A percentile compares a stretch with the other conserved stretches of the same genome.
Evolutionary conservation across 2,888 invertebrate genomes (phyloP).

Genomic region (Xestobium rufovillosum): DNA sequence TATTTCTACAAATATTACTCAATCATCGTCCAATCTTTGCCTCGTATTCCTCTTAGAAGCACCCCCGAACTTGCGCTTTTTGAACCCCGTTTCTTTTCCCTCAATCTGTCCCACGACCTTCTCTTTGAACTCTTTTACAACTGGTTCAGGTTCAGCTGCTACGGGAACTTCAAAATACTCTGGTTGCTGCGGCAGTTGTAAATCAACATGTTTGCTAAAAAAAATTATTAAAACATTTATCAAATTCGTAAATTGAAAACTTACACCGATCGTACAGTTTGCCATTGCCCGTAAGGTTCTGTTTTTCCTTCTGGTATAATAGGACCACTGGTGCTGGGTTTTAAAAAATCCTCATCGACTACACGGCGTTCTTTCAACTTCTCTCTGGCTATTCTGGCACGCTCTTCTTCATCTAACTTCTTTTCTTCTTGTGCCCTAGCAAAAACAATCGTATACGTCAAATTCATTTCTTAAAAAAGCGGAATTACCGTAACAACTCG

Average conservation of each 20-base stretch:
- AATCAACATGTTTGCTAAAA: constrained; percentile 49
- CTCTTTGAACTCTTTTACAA: constrained; percentile 52
- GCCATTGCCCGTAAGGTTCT: constrained; percentile 73
- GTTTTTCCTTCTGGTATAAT: constrained; percentile 55
- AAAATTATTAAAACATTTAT: constrained; percentile 29
- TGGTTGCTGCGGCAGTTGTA: constrained; percentile 58
- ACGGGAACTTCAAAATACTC: constrained; percentile 28
- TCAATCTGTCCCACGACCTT: constrained; percentile 51
- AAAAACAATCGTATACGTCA: background rate
- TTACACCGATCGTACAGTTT: constrained; percentile 56
- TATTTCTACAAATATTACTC: no score
- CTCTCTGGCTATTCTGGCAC: constrained; percentile 45
- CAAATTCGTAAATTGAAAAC: constrained; percentile 19
- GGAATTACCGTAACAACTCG: background rate
- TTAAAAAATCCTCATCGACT: constrained; percentile 31
- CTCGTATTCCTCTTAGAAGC: constrained; percentile 54
- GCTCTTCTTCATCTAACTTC: constrained; percentile 47
- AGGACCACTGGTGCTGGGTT: constrained; percentile 41
- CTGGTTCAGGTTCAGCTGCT: constrained; percentile 46
- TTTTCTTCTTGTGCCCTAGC: constrained; percentile 33
- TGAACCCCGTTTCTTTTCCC: constrained; percentile 48
- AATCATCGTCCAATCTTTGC: constrained; percentile 58
- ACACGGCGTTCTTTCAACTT: constrained; percentile 41
- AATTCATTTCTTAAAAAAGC: constrained; percentile 1
- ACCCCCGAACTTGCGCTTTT: constrained; percentile 58